Conservation (phyloP, 1,140 invertebrate species). For the Lepidurus arcticus region DNA sequence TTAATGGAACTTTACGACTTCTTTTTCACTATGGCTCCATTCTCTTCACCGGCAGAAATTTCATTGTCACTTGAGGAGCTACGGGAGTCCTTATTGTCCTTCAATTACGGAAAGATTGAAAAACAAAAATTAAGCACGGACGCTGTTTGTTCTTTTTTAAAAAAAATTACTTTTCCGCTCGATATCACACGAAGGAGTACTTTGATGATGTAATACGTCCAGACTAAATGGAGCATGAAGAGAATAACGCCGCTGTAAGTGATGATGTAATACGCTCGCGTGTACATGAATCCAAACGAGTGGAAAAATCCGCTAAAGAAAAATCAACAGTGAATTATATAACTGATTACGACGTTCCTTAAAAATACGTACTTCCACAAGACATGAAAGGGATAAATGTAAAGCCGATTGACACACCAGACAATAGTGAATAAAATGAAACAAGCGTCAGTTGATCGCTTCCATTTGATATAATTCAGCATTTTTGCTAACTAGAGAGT, state of each 20-base stretch:
- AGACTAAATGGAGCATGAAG: conserved; percentile 21
- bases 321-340: background rate
- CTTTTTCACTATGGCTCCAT: background rate
- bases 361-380: conserved; percentile 19
- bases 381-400: conserved; percentile 24
- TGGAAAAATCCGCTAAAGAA: background rate
- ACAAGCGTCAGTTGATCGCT: background rate
- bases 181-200: background rate
- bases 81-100: background rate
- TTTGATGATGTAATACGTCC: conserved; percentile 30
- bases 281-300: conserved; percentile 10
- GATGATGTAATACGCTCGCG: background rate
- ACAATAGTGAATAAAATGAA: conserved; percentile 8
- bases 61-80: background rate
- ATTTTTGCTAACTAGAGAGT: conserved; percentile 17
- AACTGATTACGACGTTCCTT: background rate
- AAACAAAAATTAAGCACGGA: background rate
- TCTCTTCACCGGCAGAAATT: background rate
- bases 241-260: background rate
- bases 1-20: background rate
- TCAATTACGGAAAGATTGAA: background rate
- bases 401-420: conserved; percentile 10
- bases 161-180: background rate
- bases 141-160: background rate
- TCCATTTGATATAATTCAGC: conserved; percentile 23